phyloP scores from a whole-genome alignment of 2,113 vertebrate genomes.

The Puntigrus tetrazona region DNA sequence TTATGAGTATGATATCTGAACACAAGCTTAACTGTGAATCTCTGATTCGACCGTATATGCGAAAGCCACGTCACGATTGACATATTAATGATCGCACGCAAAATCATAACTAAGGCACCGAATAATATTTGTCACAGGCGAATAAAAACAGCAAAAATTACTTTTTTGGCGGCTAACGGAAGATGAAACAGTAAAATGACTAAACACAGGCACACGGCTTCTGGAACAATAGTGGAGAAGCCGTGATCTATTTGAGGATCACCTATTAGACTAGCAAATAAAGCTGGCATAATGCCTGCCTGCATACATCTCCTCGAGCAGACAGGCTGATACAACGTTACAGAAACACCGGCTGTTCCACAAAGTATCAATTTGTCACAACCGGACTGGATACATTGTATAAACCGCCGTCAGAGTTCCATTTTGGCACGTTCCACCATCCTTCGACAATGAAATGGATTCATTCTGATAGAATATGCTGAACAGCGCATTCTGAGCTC shows the following conservation, averaged over 20 bases:
- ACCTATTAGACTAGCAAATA: constrained; percentile 36
- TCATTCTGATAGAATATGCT: constrained; percentile 64
- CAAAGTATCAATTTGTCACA: constrained; percentile 24
- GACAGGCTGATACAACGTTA: constrained; percentile 9
- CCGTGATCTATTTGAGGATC: constrained; percentile 11
- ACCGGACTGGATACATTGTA: background rate
- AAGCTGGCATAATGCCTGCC: constrained; percentile 31
- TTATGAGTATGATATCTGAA: background rate
- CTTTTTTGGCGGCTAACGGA: background rate
- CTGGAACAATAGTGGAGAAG: constrained; percentile 5
- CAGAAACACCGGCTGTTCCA: background rate
- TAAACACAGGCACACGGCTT: constrained; percentile 16
- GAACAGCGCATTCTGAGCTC: constrained; percentile 68
- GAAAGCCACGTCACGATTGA: background rate
- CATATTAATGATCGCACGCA: background rate
- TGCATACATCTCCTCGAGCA: constrained; percentile 22
- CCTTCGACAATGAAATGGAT: constrained; percentile 42
- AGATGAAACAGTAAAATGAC: background rate
- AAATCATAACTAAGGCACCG: background rate
- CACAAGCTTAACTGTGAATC: background rate
- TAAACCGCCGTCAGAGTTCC: background rate
- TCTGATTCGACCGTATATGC: background rate
- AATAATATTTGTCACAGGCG: background rate
- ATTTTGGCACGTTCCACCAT: constrained; percentile 14
- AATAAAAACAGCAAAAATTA: background rate